Evolutionary conservation across 2,888 invertebrate species (phyloP), one percentile per base, ranked within the genome.

Genomic region (Limulus polyphemus): DNA sequence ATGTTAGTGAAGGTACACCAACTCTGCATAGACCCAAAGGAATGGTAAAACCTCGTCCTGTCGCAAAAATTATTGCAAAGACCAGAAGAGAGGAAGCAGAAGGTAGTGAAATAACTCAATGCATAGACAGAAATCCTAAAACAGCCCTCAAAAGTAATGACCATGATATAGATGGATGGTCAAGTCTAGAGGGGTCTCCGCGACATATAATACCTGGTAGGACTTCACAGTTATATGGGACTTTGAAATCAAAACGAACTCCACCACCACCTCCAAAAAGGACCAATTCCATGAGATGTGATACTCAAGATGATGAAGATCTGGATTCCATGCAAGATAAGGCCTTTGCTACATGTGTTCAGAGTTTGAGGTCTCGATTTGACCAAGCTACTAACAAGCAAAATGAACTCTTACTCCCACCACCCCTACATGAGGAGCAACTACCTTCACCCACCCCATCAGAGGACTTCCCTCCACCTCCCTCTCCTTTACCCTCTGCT

Each of bases 11-110:
- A 32, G 68, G 69, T n/a, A 69, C 69, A 13, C 90, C 91, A 10
- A 93, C 93, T 0, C 76, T 93, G 65, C 91, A 92, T 0, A 83
- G 93, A 61, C 91, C 90, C 7, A 80, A 90, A 67, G 87, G 87
- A 1, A 79, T 87, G 13, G 87, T 89, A 46, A 83, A 88, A 64
- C 88, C 90, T 9, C 80, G 90, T 58, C 88, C 89, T 0, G 84
- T 89, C 13, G 88, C 89, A 11, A 90, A 90, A 77, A 86, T 82
- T 46, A 65, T 64, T 17, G 68, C 68, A 46, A 69, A 67, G 58
- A 65, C 67, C 11, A 51, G 58, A n/a, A 59, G 64, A 14, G 62
- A 62, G 48, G 67, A 67, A 47, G 62, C 62, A 46, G 63, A 61
- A 12, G 32, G 32, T 32, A 32, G 32, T 32, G 32, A 32, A 32